Base-by-base conservation (phyloP, 92 coral and sea anemone genomes). In the Heteractis magnifica region DNA sequence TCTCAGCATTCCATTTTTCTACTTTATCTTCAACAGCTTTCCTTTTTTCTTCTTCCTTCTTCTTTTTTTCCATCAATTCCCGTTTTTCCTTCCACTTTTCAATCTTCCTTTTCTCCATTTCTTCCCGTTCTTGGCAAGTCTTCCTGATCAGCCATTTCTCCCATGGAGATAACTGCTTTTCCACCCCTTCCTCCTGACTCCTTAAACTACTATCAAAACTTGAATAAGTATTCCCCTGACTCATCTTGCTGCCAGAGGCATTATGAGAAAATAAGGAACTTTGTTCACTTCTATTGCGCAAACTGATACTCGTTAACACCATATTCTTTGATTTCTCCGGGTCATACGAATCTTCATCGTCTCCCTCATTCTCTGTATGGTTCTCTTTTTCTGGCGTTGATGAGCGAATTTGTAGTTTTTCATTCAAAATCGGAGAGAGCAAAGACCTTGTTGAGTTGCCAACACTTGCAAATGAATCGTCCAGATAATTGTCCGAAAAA, bases 391-490 rank as follows among this genome's bases (percentile, higher is more conserved):
- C 65, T 51, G 84, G 84, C 10, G 84, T 81, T 44, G 84, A 81
- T 5, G 84, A 64, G 56, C 73, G 55, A 11, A 81, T 81, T 72
- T 19, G 55, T n/a, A 81, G 64, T 70, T 81, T 81, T 77, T 79
- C 80, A 56, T 51, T 58, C 21, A 76, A 83, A 49, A 83, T 68
- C 16, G 99, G 99, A 8, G 97, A 89, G 13, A 97, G 93, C 81
- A 97, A 79, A 14, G 99, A 97, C 18, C 98, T 90, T 52, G 99
- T 97, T 52, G 99, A 97, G 79, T 97, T 95, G 49, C 99, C 99
- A 79, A 94, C 86, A 79, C 95, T 98, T 51, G 97, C 99, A 64
- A 93, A 85, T 4, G 98, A 94, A 71, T 94, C 98, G 70, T 91
- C 91, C 41, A 76, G 53, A 77, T 81, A 81, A 44, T 19, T n/a